Percentiles rank a stretch among this genome's conserved stretches.
Evolutionary conservation across 2,113 vertebrate species (phyloP).

Genomic region (Tachuris rubrigastra): DNA sequence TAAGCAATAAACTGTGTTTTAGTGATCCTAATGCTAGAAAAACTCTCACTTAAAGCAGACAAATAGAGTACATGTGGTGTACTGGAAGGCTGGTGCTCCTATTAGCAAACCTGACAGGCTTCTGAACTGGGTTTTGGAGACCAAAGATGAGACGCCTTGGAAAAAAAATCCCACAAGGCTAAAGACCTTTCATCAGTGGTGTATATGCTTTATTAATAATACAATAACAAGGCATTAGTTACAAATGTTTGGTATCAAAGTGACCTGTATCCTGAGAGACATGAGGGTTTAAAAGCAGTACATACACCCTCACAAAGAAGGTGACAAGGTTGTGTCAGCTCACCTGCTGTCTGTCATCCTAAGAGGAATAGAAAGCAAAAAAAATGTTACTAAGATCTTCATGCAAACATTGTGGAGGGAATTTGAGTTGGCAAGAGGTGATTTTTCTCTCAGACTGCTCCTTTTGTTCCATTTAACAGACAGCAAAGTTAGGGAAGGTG

Average conservation of each 20-base stretch:
- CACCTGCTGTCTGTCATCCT: background rate
- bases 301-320: too few species aligned
- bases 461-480: background rate
- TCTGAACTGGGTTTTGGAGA: background rate
- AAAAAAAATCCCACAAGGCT: too few species aligned
- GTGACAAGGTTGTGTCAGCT: background rate
- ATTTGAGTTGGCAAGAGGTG: background rate
- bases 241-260: background rate
- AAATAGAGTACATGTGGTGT: fast-evolving
- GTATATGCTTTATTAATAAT: background rate
- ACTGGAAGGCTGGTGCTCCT: background rate
- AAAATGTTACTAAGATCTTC: fast-evolving
- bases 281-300: background rate
- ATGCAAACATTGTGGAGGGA: background rate
- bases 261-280: background rate
- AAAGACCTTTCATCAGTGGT: background rate
- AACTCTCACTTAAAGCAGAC: background rate
- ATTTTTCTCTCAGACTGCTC: background rate
- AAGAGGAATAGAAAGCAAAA: background rate
- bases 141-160: background rate
- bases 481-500: background rate
- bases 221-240: background rate
- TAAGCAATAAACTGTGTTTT: background rate
- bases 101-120: background rate
- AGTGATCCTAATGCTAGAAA: background rate